Percentiles rank a stretch among this genome's conserved stretches.
These are phyloP conservation scores for Sorex fumeus DNA, from an alignment of 2,113 vertebrate genomes.

Conservation along the genomic window DNA sequence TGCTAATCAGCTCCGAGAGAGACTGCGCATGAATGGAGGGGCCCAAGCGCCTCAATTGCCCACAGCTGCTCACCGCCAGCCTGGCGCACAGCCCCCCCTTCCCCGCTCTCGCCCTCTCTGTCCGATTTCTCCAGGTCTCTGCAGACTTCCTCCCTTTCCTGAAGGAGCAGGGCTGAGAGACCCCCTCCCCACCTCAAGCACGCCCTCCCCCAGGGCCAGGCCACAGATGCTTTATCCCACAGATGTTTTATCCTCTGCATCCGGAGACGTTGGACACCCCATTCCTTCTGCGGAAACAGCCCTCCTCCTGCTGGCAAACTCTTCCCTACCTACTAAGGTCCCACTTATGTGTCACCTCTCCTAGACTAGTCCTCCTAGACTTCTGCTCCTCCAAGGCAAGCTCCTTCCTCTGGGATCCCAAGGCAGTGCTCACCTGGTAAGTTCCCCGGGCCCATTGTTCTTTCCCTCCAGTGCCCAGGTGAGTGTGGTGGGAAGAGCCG, in stretches of 20 bases:
- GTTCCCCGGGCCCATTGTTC: too few relatives aligned
- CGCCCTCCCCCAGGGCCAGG: too few relatives aligned
- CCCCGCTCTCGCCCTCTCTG: neutral
- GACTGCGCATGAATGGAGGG: constrained; percentile 42
- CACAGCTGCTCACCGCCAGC: constrained; percentile 59
- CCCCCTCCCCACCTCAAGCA: neutral
- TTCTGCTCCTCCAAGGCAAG: neutral
- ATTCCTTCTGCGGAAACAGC: neutral
- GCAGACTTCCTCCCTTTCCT: neutral
- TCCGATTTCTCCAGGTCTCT: neutral
- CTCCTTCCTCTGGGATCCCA: neutral
- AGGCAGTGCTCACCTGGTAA: fast-evolving
- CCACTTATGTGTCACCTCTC: neutral
- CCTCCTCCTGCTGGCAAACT: neutral
- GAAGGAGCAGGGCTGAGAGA: neutral
- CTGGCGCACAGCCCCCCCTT: neutral
- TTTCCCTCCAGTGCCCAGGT: neutral
- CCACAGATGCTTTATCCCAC: too few relatives aligned
- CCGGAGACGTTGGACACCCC: neutral
- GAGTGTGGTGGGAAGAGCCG: neutral
- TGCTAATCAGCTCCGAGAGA: constrained; percentile 77
- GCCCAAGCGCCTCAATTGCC: constrained; percentile 38
- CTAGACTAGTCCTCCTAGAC: constrained; percentile 10
- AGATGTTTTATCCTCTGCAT: too few relatives aligned
- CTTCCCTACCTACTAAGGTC: constrained; percentile 1